phyloP scores from a whole-genome alignment of 2,888 invertebrate genomes.

The Lasioglossum malachurum region DNA sequence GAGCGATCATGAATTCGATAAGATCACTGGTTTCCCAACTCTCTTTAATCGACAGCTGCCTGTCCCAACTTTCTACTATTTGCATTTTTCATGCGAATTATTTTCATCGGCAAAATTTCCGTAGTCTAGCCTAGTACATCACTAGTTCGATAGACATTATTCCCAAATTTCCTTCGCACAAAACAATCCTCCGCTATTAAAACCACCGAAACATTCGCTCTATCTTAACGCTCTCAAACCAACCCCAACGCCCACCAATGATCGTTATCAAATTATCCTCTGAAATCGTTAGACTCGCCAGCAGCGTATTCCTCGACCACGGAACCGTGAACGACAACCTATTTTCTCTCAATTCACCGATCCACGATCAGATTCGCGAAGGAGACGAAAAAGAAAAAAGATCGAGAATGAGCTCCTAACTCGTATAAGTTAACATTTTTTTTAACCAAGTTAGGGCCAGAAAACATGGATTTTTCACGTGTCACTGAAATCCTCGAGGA shows the following conservation, averaged over 20 bases:
- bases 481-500: neutral
- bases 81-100: neutral
- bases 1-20: neutral
- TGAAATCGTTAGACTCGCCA: neutral
- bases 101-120: neutral
- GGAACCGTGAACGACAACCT: too few relatives aligned
- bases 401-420: too few relatives aligned
- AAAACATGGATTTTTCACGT: neutral
- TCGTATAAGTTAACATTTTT: too few relatives aligned
- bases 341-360: neutral
- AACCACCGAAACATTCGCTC: too few relatives aligned
- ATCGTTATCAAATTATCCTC: neutral
- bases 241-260: neutral
- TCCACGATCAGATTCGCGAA: neutral
- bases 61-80: neutral
- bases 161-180: too few relatives aligned
- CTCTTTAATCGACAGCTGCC: neutral
- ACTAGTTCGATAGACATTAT: too few relatives aligned
- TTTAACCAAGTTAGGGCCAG: too few relatives aligned
- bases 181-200: too few relatives aligned
- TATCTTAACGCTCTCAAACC: neutral
- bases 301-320: neutral
- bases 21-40: neutral
- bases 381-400: neutral
- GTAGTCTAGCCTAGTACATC: too few relatives aligned